These are phyloP conservation scores for Linepithema humile DNA, from an alignment of 1,140 invertebrate species.

Conservation along the genomic window DNA sequence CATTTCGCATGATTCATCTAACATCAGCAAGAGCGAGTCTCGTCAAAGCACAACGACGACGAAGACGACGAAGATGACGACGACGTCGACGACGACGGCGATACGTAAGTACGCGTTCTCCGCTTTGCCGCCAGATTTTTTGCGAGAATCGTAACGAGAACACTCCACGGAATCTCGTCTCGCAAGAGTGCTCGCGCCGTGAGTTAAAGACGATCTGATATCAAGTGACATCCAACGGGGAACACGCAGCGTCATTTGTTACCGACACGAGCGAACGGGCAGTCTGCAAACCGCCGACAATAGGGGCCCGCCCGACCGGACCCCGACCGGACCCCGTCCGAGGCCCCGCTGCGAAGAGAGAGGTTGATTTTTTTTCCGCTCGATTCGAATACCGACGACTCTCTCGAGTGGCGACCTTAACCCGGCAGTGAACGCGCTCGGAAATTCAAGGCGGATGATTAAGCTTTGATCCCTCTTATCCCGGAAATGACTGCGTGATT, in stretches of 20 bases:
- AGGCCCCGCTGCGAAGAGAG: not conserved
- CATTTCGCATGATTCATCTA: slow-evolving; percentile 27
- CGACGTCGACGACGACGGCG: too few species aligned
- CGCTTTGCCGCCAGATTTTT: slow-evolving; percentile 59
- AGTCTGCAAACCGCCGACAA: slow-evolving; percentile 33
- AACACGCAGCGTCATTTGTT: slow-evolving; percentile 76
- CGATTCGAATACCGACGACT: slow-evolving; percentile 16
- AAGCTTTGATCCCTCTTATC: slow-evolving; percentile 45
- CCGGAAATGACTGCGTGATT: slow-evolving; percentile 40
- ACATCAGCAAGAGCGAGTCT: slow-evolving; percentile 19
- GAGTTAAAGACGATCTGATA: slow-evolving; percentile 71
- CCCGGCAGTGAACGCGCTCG: slow-evolving; percentile 27
- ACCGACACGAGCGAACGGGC: slow-evolving; percentile 62
- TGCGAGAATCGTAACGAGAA: slow-evolving; percentile 65
- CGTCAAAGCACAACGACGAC: slow-evolving; percentile 5
- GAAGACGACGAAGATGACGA: too few species aligned
- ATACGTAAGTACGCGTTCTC: slow-evolving; percentile 1
- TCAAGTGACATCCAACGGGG: slow-evolving; percentile 69
- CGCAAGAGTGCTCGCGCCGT: slow-evolving; percentile 32
- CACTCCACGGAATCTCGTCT: slow-evolving; percentile 57
- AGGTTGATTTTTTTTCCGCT: not conserved
- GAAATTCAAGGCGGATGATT: slow-evolving; percentile 43
- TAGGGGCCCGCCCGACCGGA: slow-evolving; percentile 41
- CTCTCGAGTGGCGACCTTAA: slow-evolving; percentile 31
- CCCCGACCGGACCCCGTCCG: not conserved